Evolutionary conservation across 2,113 vertebrate genomes (phyloP).

Genomic region (Protobothrops mucrosquamatus): DNA sequence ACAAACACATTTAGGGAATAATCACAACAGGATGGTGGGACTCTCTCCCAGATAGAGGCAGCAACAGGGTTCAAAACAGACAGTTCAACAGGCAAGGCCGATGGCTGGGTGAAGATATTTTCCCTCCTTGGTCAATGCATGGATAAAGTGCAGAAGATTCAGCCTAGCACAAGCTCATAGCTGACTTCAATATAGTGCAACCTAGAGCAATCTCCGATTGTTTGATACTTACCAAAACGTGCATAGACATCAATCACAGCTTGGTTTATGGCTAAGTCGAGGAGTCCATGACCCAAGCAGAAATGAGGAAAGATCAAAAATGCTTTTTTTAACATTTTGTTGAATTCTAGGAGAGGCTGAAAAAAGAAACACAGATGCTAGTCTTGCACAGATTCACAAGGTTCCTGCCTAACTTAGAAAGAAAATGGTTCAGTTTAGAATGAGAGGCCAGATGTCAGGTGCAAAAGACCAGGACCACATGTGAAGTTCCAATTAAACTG

Average conservation of each 20-base stretch:
- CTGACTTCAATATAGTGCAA: not conserved
- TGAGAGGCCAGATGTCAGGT: not conserved
- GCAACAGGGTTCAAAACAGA: not conserved
- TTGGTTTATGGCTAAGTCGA: slow-evolving; percentile 92
- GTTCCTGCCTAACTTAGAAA: not conserved
- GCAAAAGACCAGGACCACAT: not conserved
- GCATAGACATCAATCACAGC: slow-evolving; percentile 88
- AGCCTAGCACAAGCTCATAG: not conserved
- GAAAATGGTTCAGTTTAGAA: not conserved
- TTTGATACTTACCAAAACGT: slow-evolving; percentile 80
- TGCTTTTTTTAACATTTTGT: slow-evolving; percentile 78
- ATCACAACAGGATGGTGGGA: not conserved
- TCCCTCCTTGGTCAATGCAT: not conserved
- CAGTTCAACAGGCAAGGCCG: not conserved
- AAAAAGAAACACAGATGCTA: slow-evolving; percentile 17
- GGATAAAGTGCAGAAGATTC: not conserved
- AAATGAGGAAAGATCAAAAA: slow-evolving; percentile 90
- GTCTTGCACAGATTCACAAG: slow-evolving; percentile 8
- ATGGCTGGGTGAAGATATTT: not conserved
- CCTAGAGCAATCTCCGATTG: not conserved
- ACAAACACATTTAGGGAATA: not conserved
- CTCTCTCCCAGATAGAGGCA: not conserved
- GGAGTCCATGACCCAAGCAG: slow-evolving; percentile 90
- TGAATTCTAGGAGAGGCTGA: slow-evolving; percentile 82
- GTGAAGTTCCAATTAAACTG: not conserved